Evolutionary conservation across 2,113 vertebrate genomes (phyloP), one percentile per base, ranked within the genome.

Genomic region (Aegithalos caudatus): DNA sequence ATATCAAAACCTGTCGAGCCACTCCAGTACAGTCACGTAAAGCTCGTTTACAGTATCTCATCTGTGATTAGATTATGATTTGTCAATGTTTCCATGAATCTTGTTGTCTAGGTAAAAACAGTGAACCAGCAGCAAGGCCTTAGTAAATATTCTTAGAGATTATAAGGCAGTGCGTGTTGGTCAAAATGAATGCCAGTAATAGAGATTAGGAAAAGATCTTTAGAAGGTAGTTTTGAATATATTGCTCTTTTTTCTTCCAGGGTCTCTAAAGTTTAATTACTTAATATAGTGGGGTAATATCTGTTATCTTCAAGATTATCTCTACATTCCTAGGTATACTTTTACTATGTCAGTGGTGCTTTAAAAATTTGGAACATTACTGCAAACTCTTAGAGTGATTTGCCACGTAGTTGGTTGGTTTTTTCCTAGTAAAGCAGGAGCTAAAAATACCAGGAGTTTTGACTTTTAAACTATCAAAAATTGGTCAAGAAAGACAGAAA

Each of bases 61-160:
- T 92, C 88, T 86, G 67, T 90, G 92, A 83, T 92, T 93, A 93
- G 66, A 58, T 83, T 94, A 66, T 69, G 54, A 81, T 86, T 73
- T 1, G 6, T 86, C 66, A 90, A 70, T 90, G 38, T 90, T 94
- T 91, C 44, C 51, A 51, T 84, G 88, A 93, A 84, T 66, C 27
- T 81, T 54, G 33, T 66, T 92, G 38, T 92, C 81, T 38, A 14
- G 38, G 60, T 79, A 81, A 89, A 73, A 95, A 77, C 11, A 70
- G 45, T 57, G 60, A 81, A 37, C 77, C 25, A 82, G 65, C n/a
- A 92, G 47, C 54, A 91, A 92, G 40, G 24, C 40, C 25, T 70
- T 64, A 67, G 64, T 81, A 86, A 92, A 91, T 74, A 92, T 31
- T 74, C 42, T 27, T 5, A 74, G 64, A 86, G 54, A 86, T 86